Base-by-base conservation (phyloP, 2,797 vertebrate genomes). In the Otus scops region DNA sequence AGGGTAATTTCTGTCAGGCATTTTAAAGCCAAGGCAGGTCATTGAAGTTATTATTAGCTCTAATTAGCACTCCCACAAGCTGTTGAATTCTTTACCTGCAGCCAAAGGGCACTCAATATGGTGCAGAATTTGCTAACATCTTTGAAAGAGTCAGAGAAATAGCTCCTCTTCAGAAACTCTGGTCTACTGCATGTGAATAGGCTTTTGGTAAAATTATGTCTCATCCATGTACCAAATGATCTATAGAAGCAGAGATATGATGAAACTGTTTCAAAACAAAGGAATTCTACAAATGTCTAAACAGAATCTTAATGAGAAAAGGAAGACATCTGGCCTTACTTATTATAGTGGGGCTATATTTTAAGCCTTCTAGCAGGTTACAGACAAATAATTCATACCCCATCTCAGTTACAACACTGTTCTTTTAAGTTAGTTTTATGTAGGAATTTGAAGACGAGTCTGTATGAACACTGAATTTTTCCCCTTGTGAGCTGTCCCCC, bases 11-110 rank as follows among this genome's bases (percentile, higher is more conserved):
- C 90, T 94, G 80, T 70, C 87, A 74, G 64, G 86, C 92, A 74
- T 92, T 91, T 93, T 63, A 64, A 96, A 96, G 92, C 94, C 89
- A 84, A 84, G 76, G 94, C 86, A 95, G 97, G 91, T 88, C 89
- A 86, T 0, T 57, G 30, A 71, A 94, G 81, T 88, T 96, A 93
- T 97, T 96, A 93, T 89, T 93, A 88, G 96, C 34, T 69, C 85
- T 95, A 90, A 77, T 95, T 94, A 96, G 92, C 85, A 85, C 64
- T 78, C 73, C 67, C 92, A 67, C 73, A 92, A 93, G 83, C 77
- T 81, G 90, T 59, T 75, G 89, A 86, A 82, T 95, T 79, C 78
- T 84, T 91, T 51, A 95, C 88, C 18, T 79, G 70, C 69, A 64
- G 63, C 89, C 73, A 88, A 93, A 88, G 78, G 88, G 65, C 56